A percentile compares a stretch with the other conserved stretches of the same genome.
Evolutionary conservation across 2,113 vertebrate genomes (phyloP).

Genomic region (Delphinapterus leucas): DNA sequence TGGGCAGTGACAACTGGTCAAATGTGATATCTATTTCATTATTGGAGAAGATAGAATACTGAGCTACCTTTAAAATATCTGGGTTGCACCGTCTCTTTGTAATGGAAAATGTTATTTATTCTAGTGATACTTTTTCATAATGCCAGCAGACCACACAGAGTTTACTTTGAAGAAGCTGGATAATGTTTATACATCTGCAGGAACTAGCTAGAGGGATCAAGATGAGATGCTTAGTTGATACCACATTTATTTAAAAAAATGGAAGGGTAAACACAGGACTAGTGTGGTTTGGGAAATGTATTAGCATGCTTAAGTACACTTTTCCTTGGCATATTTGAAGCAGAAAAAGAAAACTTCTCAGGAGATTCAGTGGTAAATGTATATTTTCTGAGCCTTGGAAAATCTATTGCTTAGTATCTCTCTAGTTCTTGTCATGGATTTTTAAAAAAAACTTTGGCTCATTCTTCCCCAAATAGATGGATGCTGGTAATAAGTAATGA

Average conservation of each 20-base stretch:
- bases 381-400: neutral
- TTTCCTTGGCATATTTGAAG: slow-evolving; percentile 27
- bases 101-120: neutral
- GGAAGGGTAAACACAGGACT: neutral
- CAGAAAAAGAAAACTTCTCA: neutral
- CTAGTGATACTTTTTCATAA: neutral
- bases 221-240: neutral
- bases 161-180: neutral
- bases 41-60: neutral
- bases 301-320: neutral
- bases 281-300: neutral
- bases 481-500: slow-evolving; percentile 31
- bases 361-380: neutral
- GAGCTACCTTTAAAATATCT: neutral
- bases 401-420: neutral
- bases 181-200: neutral
- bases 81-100: neutral
- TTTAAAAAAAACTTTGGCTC: neutral
- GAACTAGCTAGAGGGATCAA: neutral
- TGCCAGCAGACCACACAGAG: neutral
- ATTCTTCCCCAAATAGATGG: neutral
- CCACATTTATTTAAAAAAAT: slow-evolving; percentile 15
- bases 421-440: neutral
- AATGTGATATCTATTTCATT: neutral
- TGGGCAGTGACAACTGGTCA: neutral